Evolutionary conservation across 2,113 vertebrate genomes (phyloP).

Genomic region (Vidua macroura): DNA sequence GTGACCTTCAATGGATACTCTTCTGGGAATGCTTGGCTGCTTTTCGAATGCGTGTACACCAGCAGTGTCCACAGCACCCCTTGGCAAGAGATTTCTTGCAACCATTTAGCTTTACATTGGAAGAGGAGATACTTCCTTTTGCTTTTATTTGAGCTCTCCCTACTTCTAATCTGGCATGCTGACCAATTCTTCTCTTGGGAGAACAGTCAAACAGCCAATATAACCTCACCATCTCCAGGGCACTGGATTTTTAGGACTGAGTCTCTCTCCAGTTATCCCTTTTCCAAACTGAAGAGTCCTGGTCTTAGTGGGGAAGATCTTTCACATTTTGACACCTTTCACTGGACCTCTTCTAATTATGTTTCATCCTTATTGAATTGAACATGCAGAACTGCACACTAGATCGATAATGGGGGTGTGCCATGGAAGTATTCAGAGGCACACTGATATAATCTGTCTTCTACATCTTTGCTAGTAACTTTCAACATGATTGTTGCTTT

Average conservation of each 20-base stretch:
- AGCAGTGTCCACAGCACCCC: not conserved
- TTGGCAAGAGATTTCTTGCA: not conserved
- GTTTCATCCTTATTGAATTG: not conserved
- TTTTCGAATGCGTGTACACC: not conserved
- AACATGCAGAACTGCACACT: not conserved
- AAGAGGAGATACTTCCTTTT: not conserved
- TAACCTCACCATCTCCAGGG: not conserved
- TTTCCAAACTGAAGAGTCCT: not conserved
- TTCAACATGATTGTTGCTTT: not conserved
- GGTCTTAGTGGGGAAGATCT: not conserved
- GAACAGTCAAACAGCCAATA: not conserved
- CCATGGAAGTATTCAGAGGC: not conserved
- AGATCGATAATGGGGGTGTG: not conserved
- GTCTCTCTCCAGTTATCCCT: not conserved
- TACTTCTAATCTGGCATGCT: not conserved
- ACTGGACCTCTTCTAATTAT: not conserved
- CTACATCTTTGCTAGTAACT: not conserved
- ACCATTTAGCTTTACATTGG: not conserved
- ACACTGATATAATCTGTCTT: not conserved
- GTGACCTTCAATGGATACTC: not conserved
- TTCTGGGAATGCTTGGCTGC: not conserved
- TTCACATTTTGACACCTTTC: not conserved
- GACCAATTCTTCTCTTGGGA: not conserved
- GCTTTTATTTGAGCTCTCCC: not conserved
- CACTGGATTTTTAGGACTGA: not conserved